A percentile compares a stretch with the other conserved stretches of the same genome.
Evolutionary conservation across 2,888 invertebrate species (phyloP).

Genomic region (Drosophila stalkeri): DNA sequence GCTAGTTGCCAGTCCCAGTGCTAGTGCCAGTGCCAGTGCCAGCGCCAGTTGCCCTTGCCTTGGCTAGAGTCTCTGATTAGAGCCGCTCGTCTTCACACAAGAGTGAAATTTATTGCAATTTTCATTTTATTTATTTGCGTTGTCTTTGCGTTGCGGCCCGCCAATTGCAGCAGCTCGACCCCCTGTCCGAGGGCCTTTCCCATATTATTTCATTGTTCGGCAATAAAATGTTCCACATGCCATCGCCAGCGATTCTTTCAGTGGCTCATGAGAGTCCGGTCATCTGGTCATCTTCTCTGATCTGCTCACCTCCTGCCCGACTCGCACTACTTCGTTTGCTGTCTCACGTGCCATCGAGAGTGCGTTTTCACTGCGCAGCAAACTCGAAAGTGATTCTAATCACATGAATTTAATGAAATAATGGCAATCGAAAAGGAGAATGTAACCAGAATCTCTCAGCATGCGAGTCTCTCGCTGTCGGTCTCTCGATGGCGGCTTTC

Average conservation of each 20-base stretch:
- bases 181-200: conserved; percentile 51
- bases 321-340: conserved; percentile 20
- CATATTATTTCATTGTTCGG: conserved; percentile 69
- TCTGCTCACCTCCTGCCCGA: conserved; percentile 48
- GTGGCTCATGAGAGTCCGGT: conserved; percentile 34
- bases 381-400: conserved; percentile 76
- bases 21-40: background rate
- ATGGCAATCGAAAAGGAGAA: conserved; percentile 63
- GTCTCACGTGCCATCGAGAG: conserved; percentile 77
- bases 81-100: conserved; percentile 72
- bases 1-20: conserved; percentile 32
- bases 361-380: conserved; percentile 70
- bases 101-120: conserved; percentile 79
- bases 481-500: conserved; percentile 9
- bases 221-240: conserved; percentile 55
- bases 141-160: conserved; percentile 23
- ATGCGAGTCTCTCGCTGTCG: conserved; percentile 4
- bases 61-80: conserved; percentile 67
- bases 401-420: conserved; percentile 71
- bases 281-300: conserved; percentile 33
- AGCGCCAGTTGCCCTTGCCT: conserved; percentile 56
- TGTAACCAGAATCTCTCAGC: conserved; percentile 53
- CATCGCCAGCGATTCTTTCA: conserved; percentile 38
- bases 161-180: conserved; percentile 29
- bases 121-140: conserved; percentile 70